Conservation (phyloP, 2,888 invertebrate species). For the Eurytoma adleriae region DNA sequence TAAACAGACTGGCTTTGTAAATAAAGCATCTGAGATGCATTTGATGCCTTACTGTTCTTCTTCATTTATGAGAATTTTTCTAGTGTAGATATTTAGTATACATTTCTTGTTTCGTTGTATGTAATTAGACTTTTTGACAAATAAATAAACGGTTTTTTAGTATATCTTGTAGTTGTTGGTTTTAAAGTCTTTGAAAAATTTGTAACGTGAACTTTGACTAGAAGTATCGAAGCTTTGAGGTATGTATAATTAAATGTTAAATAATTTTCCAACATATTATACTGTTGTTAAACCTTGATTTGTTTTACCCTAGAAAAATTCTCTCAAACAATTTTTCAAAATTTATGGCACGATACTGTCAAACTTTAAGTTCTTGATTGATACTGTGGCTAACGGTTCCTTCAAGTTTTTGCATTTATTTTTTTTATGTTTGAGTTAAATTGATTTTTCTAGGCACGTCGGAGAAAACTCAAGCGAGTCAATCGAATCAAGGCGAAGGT, state of each 20-base stretch:
- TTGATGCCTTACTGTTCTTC: conserved; percentile 40
- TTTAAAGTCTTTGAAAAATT: neutral
- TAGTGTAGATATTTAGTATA: neutral
- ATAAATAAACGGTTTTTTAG: conserved; percentile 38
- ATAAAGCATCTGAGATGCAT: conserved; percentile 41
- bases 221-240: neutral
- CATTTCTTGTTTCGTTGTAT: conserved; percentile 24
- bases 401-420: conserved; percentile 4
- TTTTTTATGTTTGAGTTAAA: conserved; percentile 47
- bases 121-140: conserved; percentile 13
- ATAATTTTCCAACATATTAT: neutral
- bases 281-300: too few species aligned
- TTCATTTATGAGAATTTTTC: conserved; percentile 52
- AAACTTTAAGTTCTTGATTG: conserved; percentile 8
- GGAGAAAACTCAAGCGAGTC: conserved; percentile 76
- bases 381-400: neutral
- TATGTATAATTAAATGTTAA: conserved; percentile 6
- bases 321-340: neutral
- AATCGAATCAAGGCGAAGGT: conserved; percentile 75
- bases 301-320: conserved; percentile 14
- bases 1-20: conserved; percentile 46
- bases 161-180: neutral
- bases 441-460: conserved; percentile 77
- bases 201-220: too few species aligned
- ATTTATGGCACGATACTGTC: neutral